Evolutionary conservation across 2,797 vertebrate species (phyloP), one percentile per base, ranked within the genome.

Genomic region (Sternarchorhynchus goeldii): DNA sequence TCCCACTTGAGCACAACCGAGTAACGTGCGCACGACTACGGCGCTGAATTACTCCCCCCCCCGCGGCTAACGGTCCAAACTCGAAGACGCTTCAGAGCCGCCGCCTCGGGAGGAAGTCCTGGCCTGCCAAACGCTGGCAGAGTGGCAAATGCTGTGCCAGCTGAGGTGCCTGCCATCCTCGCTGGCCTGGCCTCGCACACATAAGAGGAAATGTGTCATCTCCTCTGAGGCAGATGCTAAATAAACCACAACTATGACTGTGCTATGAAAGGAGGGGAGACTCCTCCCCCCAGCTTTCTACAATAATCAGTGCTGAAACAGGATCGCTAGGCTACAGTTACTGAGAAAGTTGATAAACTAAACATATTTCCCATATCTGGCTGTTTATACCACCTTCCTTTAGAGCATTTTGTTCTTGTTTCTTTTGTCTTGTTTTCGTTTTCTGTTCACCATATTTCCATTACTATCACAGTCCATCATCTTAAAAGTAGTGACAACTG

Each of bases 261-360:
- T 66, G 71, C 67, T 79, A 64, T 75, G 70, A 59, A 69, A 39
- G 50, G 57, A 65, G 72, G 67, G 73, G 66, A 39, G 57, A 56
- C 56, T 32, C 76, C 76, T 69, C 71, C 58, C 68, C 34, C 72
- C 16, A 81, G 64, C 78, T 77, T 77, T 78, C 12, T 62, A 36
- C 59, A 66, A 71, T 83, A 73, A 83, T 82, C 82, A 77, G 79
- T 67, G 55, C 76, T 50, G 63, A 73, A 72, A 74, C 71, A 72
- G 81, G 73, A 86, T 81, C 65, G 29, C 73, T 60, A 68, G 64
- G 71, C 34, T 59, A 72, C 34, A 70, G 32, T 39, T 68, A 34
- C 63, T 31, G 69, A 81, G 39, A 78, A 76, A 75, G 77, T 77
- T 55, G 67, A 64, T 53, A 58, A 70, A 82, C 56, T 77, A 75